Evolutionary conservation across 92 coral and sea anemone genomes (phyloP).

Genomic region (Porites evermanni): DNA sequence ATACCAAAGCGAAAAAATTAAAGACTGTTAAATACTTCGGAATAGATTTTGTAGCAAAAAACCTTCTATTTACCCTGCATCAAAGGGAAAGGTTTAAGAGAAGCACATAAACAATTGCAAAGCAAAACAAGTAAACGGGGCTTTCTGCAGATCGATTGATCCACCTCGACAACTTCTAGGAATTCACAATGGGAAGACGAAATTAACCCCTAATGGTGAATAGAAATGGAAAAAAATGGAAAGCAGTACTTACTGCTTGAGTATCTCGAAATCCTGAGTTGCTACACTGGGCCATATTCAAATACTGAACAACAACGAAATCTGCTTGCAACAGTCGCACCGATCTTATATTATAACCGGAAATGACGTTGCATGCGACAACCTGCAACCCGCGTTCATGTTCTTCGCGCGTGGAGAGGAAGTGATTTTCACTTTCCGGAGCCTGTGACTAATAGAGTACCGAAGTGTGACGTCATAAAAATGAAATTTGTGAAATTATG

Average conservation of each 20-base stretch:
- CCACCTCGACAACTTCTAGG: background rate
- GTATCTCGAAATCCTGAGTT: conserved; percentile 39
- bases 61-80: too few species aligned
- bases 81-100: background rate
- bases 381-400: too few species aligned
- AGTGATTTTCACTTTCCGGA: too few species aligned
- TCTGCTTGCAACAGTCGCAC: background rate
- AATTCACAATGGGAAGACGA: background rate
- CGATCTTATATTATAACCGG: too few species aligned
- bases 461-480: too few species aligned
- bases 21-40: background rate
- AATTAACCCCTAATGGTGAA: background rate
- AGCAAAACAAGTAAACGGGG: background rate
- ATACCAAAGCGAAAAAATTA: too few species aligned
- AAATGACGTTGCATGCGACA: background rate
- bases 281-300: conserved; percentile 39
- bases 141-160: background rate
- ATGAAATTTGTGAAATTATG: too few species aligned
- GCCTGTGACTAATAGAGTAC: too few species aligned
- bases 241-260: conserved; percentile 39
- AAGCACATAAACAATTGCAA: too few species aligned
- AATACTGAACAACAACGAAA: background rate
- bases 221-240: background rate
- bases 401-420: too few species aligned
- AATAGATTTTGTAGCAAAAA: background rate